A percentile compares a stretch with the other conserved stretches of the same genome.
Conservation (phyloP, 2,888 invertebrate genomes). For the Aleiodes alternator region DNA sequence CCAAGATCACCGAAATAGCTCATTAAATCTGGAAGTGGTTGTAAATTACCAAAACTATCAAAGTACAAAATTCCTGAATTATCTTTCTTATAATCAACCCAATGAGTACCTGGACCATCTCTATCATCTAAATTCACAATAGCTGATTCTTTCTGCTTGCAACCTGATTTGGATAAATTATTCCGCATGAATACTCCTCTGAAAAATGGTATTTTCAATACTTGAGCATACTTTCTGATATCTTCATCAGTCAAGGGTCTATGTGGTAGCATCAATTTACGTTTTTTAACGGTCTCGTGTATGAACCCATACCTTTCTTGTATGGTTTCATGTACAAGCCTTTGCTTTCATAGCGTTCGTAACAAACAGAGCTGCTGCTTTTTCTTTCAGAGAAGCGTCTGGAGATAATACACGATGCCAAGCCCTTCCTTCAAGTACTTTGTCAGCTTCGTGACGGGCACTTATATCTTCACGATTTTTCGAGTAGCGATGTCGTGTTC, state of each 20-base stretch:
- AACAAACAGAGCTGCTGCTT: slow-evolving; percentile 62
- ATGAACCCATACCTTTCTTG: slow-evolving; percentile 54
- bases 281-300: slow-evolving; percentile 38
- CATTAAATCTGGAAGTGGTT: slow-evolving; percentile 63
- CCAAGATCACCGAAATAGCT: slow-evolving; percentile 32
- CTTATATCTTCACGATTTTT: slow-evolving; percentile 48
- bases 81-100: slow-evolving; percentile 68
- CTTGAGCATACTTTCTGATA: slow-evolving; percentile 59
- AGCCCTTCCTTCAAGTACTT: slow-evolving; percentile 64
- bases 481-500: slow-evolving; percentile 57
- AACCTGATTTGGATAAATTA: slow-evolving; percentile 40
- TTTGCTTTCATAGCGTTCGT: slow-evolving; percentile 65
- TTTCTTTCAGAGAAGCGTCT: slow-evolving; percentile 65
- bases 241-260: slow-evolving; percentile 60
- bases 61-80: slow-evolving; percentile 64
- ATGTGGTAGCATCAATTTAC: slow-evolving; percentile 46
- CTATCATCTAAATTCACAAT: slow-evolving; percentile 39
- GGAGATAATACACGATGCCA: slow-evolving; percentile 60
- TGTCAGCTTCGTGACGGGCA: slow-evolving; percentile 67
- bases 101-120: slow-evolving; percentile 53
- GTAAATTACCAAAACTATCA: slow-evolving; percentile 69
- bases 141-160: slow-evolving; percentile 23
- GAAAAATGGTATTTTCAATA: slow-evolving; percentile 62
- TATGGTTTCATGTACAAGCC: slow-evolving; percentile 61
- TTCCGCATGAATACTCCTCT: slow-evolving; percentile 62